Conservation (phyloP, 2,888 invertebrate species). For the Nesidiocoris tenuis region DNA sequence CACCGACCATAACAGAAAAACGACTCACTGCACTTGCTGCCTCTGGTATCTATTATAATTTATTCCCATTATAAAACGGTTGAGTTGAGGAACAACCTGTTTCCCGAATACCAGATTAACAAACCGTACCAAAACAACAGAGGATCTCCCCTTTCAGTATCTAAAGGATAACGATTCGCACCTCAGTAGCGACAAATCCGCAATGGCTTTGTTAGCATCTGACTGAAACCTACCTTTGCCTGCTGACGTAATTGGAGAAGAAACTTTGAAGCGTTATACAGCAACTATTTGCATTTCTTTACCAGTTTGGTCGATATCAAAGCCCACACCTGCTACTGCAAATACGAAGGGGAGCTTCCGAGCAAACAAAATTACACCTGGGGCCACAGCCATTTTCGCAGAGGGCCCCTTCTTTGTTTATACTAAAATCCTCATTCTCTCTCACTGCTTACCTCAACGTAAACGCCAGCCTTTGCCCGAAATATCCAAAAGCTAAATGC, state of each 20-base stretch:
- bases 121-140: no score
- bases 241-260: constrained; percentile 25
- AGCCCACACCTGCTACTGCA: constrained; percentile 24
- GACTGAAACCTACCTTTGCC: not conserved
- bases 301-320: constrained; percentile 9
- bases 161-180: no score
- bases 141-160: no score
- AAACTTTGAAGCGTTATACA: constrained; percentile 31
- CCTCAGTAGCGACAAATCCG: no score
- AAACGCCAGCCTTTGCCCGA: not conserved
- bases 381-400: constrained; percentile 5
- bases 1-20: no score
- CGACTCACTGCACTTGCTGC: no score
- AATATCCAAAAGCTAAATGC: not conserved
- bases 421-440: not conserved
- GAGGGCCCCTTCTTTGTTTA: not conserved
- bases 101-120: no score
- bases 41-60: no score
- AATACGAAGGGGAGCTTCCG: constrained; percentile 5
- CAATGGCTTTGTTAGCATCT: no score
- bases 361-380: constrained; percentile 36
- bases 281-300: constrained; percentile 35
- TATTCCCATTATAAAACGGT: no score
- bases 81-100: no score
- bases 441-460: not conserved